Evolutionary conservation across 30 jellyfish, hydroid and myxozoan species (phyloP), one percentile per base, ranked within the genome.

Genomic region (Chironex yamaguchii): DNA sequence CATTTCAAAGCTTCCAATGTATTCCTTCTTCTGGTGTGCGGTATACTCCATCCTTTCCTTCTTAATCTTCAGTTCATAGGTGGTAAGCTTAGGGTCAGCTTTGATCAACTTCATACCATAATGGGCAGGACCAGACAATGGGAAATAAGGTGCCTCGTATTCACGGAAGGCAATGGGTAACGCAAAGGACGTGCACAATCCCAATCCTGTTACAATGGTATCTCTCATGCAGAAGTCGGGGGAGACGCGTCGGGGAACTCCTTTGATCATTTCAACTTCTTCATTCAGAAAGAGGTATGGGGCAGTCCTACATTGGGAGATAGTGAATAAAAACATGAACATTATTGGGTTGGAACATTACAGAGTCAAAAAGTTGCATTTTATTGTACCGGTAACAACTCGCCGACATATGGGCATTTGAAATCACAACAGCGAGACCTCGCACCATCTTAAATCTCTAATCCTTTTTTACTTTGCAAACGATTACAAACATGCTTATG

Each of bases 121-220:
- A 75, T 89, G 97, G 21, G 99, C 97, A 53, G 99, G 99, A 28
- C 99, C 99, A 34, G 99, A 95, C 62, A 95, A 81, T 35, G 99
- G 99, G 91, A 84, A 95, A 92, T 76, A 95, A 0, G 99, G 99
- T 3, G 99, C 96, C 53, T 95, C 99, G 88, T 89, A 95, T 62
- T 95, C 97, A 67, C 99, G 94, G 92, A 81, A 95, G 0, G 99
- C 96, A 49, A 95, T 89, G 21, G 99, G 99, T n/a, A 89, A 78
- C 14, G 97, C 80, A 88, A 95, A 31, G 83, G 90, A 84, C 70
- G 97, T 95, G 98, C 99, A 95, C 79, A 95, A 17, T 2, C 99
- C 99, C 67, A 90, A 84, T 0, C 99, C 99, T 2, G 76, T 29
- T 70, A 95, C 91, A 79, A 80, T 73, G 82, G 70, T 90, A 34